phyloP scores from a whole-genome alignment of 2,113 vertebrate genomes.

The Ophthalmolycus amberensis region DNA sequence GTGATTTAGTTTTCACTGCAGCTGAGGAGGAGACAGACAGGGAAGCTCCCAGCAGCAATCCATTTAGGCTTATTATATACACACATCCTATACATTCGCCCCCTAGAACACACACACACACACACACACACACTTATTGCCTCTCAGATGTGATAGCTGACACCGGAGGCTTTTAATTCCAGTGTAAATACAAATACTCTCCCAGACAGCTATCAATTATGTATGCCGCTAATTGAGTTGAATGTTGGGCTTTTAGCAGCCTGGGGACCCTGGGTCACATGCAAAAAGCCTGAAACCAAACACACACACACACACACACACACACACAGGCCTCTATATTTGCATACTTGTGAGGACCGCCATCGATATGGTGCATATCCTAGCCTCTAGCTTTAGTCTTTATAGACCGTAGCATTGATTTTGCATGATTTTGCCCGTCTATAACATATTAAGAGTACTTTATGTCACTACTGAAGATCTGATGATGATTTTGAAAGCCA shows the following conservation, averaged over 20 bases:
- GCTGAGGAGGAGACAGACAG: slow-evolving; percentile 27
- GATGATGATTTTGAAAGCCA: background rate
- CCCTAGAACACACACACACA: background rate
- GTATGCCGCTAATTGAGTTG: slow-evolving; percentile 83
- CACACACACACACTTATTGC: slow-evolving; percentile 35
- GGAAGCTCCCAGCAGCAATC: slow-evolving; percentile 41
- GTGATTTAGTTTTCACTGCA: slow-evolving; percentile 51
- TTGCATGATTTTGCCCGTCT: background rate
- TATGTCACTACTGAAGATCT: background rate
- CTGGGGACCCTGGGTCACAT: slow-evolving; percentile 63
- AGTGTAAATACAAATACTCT: slow-evolving; percentile 87
- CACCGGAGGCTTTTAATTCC: slow-evolving; percentile 88
- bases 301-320: slow-evolving; percentile 11
- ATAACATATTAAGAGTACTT: background rate
- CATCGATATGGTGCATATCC: background rate
- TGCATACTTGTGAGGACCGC: slow-evolving; percentile 7
- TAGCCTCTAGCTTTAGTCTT: background rate
- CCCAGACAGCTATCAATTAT: slow-evolving; percentile 87
- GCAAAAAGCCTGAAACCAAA: slow-evolving; percentile 67
- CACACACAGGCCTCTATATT: background rate
- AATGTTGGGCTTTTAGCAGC: slow-evolving; percentile 83
- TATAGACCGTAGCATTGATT: background rate
- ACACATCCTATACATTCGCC: slow-evolving; percentile 35
- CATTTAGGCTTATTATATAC: slow-evolving; percentile 44
- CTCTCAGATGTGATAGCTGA: slow-evolving; percentile 78